Base-by-base conservation (phyloP, 2,797 vertebrate genomes). In the Myotis pilosus region DNA sequence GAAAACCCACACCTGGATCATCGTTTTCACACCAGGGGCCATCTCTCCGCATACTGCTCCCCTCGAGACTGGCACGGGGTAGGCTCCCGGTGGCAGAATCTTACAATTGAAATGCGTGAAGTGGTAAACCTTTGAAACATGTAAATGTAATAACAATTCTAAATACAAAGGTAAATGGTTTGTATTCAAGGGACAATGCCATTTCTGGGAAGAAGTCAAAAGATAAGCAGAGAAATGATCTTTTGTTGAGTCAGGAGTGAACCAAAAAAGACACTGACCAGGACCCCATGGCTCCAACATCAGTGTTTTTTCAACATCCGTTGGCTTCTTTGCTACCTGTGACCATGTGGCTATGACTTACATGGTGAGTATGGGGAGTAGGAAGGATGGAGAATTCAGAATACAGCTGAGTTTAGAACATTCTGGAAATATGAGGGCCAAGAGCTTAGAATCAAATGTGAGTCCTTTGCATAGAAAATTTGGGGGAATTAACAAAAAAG, bases 191-290 rank as follows among this genome's bases (percentile, higher is more conserved):
- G 41, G 88, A 87, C 44, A 69, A n/a, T 76, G 74, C 8, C 44
- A 83, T 80, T 76, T 93, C 36, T 75, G 19, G 68, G 23, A 84
- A 95, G 44, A 38, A 74, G 6, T 66, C 62, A 87, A 41, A 92
- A 95, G 94, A 66, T 36, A 86, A 86, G 66, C 25, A 72, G 38
- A 20, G 44, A 64, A 62, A 78, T 33, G 49, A 74, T 68, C 17
- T 60, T 66, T 23, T 20, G 49, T 10, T 10, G 68, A 57, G 64
- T 49, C 64, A 72, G 36, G 9, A 89, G 33, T 23, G 71, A 72
- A 44, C 51, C 64, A 62, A 66, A 60, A 25, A 30, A 33, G 49
- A 75, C 13, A 30, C 10, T 33, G 57, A 49, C 25, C 28, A 20
- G 7, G 3, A 11, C 49, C 33, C 4, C 3, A 0, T 51, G 5